Percentiles rank a stretch among this genome's conserved stretches.
Conservation (phyloP, 2,888 invertebrate genomes). For the Drosophila putrida region DNA sequence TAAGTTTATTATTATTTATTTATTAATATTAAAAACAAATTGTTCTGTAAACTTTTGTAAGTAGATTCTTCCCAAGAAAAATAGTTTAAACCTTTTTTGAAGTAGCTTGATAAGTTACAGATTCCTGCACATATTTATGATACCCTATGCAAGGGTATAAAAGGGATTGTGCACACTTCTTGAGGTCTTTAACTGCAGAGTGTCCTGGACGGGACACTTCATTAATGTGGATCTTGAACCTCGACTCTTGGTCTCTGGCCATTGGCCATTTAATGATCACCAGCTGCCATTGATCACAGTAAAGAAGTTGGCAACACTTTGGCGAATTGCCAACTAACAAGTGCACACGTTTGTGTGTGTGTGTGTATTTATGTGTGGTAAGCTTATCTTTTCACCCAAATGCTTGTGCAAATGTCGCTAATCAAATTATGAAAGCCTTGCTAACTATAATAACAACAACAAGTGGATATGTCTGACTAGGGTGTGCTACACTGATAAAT, state of each 20-base stretch:
- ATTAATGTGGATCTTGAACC: constrained; percentile 52
- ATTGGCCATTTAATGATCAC: constrained; percentile 45
- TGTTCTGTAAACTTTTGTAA: no score
- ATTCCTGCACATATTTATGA: not conserved
- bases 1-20: no score
- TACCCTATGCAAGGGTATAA: constrained; percentile 1
- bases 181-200: constrained; percentile 36
- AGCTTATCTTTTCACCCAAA: constrained; percentile 74
- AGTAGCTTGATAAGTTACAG: not conserved
- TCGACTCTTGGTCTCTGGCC: constrained; percentile 26
- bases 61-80: no score
- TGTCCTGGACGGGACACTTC: constrained; percentile 52
- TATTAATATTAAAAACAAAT: no score
- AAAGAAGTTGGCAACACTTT: constrained; percentile 37
- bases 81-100: no score
- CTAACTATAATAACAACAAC: constrained; percentile 44
- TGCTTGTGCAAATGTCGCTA: constrained; percentile 74
- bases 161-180: constrained; percentile 3
- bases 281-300: constrained; percentile 50
- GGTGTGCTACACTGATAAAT: constrained; percentile 6
- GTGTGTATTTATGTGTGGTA: constrained; percentile 25
- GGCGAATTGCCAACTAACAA: constrained; percentile 27
- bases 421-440: constrained; percentile 73
- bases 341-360: not conserved
- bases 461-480: not conserved